phyloP scores from a whole-genome alignment of 2,113 vertebrate species.

The Phaethornis superciliosus region DNA sequence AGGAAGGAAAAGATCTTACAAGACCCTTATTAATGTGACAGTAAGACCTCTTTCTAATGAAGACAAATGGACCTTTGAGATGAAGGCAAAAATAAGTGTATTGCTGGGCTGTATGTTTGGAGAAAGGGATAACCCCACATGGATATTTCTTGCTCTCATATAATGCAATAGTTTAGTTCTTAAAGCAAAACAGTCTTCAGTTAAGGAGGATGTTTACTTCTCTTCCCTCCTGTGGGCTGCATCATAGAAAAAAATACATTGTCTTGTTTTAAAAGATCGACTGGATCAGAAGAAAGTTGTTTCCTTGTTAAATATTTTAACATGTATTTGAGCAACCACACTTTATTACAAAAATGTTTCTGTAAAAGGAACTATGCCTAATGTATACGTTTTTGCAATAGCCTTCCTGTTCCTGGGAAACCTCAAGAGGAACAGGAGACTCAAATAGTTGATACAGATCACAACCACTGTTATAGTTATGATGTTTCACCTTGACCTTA shows the following conservation, averaged over 20 bases:
- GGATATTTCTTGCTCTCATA: conserved; percentile 43
- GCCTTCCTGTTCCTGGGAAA: conserved; percentile 59
- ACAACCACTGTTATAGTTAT: conserved; percentile 25
- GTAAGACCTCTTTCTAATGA: background rate
- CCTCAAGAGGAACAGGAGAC: conserved; percentile 44
- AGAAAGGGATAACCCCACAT: conserved; percentile 8
- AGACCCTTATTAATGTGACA: background rate
- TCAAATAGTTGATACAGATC: background rate
- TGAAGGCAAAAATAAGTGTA: background rate
- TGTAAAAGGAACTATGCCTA: conserved; percentile 70
- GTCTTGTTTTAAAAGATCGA: conserved; percentile 72
- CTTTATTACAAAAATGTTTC: conserved; percentile 66
- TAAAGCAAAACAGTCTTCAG: conserved; percentile 30
- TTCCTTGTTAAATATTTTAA: conserved; percentile 75
- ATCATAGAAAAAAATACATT: conserved; percentile 53
- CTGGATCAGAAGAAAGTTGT: conserved; percentile 66
- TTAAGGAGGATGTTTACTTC: conserved; percentile 54
- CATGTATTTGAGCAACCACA: conserved; percentile 66
- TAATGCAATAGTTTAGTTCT: conserved; percentile 64
- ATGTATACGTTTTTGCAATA: conserved; percentile 48
- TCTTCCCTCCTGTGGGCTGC: conserved; percentile 59
- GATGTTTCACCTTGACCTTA: conserved; percentile 67
- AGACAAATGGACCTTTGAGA: conserved; percentile 21
- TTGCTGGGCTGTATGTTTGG: background rate
- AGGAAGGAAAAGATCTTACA: background rate